Evolutionary conservation across 2,113 vertebrate genomes (phyloP).

Genomic region (Nestor notabilis): DNA sequence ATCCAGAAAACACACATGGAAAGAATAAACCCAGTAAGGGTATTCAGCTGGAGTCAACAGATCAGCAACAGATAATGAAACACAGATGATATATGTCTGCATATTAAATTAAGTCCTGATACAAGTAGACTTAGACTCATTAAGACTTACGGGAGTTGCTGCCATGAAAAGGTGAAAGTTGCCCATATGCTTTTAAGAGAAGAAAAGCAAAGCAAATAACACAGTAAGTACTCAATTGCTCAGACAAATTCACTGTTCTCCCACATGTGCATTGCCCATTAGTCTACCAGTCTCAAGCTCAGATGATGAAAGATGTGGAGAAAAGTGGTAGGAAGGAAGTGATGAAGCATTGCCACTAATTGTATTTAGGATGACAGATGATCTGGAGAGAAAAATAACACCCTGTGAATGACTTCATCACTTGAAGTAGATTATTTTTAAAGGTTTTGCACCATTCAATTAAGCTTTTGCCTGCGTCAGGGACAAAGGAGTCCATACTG

Average conservation of each 20-base stretch:
- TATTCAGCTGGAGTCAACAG: neutral
- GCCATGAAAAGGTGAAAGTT: neutral
- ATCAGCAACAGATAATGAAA: neutral
- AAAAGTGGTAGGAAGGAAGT: neutral
- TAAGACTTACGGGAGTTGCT: neutral
- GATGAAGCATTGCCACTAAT: neutral
- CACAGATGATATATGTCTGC: neutral
- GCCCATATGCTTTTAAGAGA: neutral
- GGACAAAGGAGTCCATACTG: neutral
- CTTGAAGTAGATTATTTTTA: conserved; percentile 13
- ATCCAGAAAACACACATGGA: neutral
- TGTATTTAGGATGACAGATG: neutral
- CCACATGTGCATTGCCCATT: rapidly evolving
- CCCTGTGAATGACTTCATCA: neutral
- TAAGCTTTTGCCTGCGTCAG: neutral
- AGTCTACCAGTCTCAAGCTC: neutral
- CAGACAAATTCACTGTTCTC: neutral
- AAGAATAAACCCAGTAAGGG: neutral
- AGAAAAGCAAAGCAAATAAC: neutral
- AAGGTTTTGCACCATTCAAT: neutral
- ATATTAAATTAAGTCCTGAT: neutral
- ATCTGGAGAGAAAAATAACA: neutral
- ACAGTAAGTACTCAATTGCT: neutral
- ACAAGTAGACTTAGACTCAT: neutral
- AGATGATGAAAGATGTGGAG: neutral